Percentiles rank a stretch among this genome's conserved stretches.
Conservation (phyloP, 2,888 invertebrate genomes). For the Bedellia somnulentella region DNA sequence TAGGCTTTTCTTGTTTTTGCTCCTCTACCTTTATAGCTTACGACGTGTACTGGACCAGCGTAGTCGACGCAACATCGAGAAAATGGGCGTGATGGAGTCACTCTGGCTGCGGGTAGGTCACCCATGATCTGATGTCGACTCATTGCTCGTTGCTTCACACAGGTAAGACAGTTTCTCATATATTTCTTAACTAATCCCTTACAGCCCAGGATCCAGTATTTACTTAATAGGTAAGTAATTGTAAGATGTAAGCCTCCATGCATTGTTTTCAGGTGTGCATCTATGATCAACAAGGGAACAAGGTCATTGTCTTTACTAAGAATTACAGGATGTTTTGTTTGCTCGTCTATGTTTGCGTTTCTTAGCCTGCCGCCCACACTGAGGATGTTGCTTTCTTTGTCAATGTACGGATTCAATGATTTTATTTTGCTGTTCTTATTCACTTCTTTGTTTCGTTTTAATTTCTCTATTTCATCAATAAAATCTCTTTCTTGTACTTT, state of each 20-base stretch:
- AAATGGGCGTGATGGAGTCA: not conserved
- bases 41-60: not conserved
- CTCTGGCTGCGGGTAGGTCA: not conserved
- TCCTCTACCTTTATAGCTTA: not conserved
- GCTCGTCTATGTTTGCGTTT: no score
- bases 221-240: not conserved
- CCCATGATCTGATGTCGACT: not conserved
- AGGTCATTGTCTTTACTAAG: not conserved
- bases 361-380: slow-evolving; percentile 3
- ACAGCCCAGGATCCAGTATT: not conserved
- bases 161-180: not conserved
- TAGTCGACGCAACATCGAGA: not conserved
- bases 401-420: slow-evolving; percentile 1
- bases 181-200: not conserved
- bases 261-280: not conserved
- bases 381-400: slow-evolving; percentile 1
- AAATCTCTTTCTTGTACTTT: no score
- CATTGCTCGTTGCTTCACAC: not conserved
- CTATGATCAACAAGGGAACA: not conserved
- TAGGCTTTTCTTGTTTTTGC: not conserved
- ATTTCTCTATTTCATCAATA: no score
- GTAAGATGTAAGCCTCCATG: not conserved
- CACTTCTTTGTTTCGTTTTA: not conserved
- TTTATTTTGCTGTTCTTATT: not conserved
- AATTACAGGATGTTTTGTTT: slow-evolving; percentile 1